Conservation (phyloP, 2,797 vertebrate species). For the Danionella dracula region DNA sequence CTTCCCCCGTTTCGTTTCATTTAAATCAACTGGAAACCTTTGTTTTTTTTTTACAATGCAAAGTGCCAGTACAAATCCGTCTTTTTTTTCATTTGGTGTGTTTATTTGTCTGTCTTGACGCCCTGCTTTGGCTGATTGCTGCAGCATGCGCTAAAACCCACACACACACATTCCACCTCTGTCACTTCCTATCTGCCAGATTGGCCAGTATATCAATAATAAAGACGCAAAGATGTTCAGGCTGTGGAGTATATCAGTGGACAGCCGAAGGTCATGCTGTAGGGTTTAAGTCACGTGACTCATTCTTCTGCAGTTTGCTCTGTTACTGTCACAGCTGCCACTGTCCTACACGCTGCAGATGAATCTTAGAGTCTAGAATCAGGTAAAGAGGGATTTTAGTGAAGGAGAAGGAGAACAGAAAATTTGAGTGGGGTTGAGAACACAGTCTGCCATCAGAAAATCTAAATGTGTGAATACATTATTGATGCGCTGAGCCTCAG, state of each 20-base stretch:
- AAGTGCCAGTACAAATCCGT: background rate
- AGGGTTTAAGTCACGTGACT: conserved; percentile 21
- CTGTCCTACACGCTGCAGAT: conserved; percentile 1
- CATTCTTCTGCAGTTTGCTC: background rate
- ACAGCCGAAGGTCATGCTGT: conserved; percentile 12
- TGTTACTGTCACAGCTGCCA: conserved; percentile 25
- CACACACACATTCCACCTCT: background rate
- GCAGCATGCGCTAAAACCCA: conserved; percentile 1
- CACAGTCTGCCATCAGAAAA: conserved; percentile 59
- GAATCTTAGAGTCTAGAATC: conserved; percentile 12
- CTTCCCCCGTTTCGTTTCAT: background rate
- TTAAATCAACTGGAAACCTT: background rate
- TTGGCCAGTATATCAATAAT: conserved; percentile 29
- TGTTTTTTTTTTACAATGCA: background rate
- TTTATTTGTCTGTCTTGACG: background rate
- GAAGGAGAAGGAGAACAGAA: conserved; percentile 24
- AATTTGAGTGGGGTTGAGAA: conserved; percentile 40
- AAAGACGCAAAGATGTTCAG: conserved; percentile 13
- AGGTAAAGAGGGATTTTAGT: conserved; percentile 5
- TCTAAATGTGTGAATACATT: conserved; percentile 72
- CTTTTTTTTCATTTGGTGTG: background rate
- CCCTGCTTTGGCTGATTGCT: background rate
- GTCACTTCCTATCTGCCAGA: conserved; percentile 17
- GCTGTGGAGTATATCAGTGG: conserved; percentile 20
- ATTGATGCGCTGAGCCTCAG: conserved; percentile 69